Percentiles rank a stretch among this genome's conserved stretches.
Conservation (phyloP, 1,140 invertebrate species). For the Drosophila ironensis region DNA sequence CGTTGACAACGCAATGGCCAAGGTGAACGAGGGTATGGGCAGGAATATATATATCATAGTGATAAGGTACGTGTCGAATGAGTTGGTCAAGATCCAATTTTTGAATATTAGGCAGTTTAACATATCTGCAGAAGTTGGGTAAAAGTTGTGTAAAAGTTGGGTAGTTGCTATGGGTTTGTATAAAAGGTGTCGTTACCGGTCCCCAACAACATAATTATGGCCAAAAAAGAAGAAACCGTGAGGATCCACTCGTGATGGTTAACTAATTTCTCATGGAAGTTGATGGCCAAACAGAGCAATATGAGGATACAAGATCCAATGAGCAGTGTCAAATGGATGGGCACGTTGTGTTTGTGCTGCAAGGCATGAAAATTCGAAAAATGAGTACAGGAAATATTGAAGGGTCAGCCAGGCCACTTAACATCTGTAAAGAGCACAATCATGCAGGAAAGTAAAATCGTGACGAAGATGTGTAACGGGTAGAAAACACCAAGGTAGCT, state of each 20-base stretch:
- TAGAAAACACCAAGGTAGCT: slow-evolving; percentile 35
- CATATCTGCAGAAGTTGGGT: too few species aligned
- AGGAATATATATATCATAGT: slow-evolving; percentile 90
- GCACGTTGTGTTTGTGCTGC: background rate
- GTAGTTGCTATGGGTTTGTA: too few species aligned
- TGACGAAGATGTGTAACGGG: slow-evolving; percentile 6
- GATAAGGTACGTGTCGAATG: slow-evolving; percentile 86
- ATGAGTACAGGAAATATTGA: too few species aligned
- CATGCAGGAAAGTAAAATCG: background rate
- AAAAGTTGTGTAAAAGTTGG: too few species aligned
- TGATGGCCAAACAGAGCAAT: slow-evolving; percentile 64
- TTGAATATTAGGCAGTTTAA: too few species aligned
- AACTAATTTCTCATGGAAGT: slow-evolving; percentile 82
- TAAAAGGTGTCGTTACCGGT: slow-evolving; percentile 43
- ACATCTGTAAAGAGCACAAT: slow-evolving; percentile 1
- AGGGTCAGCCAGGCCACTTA: too few species aligned
- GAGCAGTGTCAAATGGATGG: background rate
- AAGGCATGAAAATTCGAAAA: background rate
- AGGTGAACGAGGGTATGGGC: slow-evolving; percentile 86
- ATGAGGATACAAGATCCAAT: background rate
- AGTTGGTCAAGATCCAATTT: slow-evolving; percentile 34
- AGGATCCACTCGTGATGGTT: slow-evolving; percentile 80
- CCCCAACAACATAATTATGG: slow-evolving; percentile 46
- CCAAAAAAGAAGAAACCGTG: slow-evolving; percentile 81
- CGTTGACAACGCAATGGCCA: slow-evolving; percentile 85